Evolutionary conservation across 2,797 vertebrate species (phyloP).

Genomic region (Muscicapa striata): DNA sequence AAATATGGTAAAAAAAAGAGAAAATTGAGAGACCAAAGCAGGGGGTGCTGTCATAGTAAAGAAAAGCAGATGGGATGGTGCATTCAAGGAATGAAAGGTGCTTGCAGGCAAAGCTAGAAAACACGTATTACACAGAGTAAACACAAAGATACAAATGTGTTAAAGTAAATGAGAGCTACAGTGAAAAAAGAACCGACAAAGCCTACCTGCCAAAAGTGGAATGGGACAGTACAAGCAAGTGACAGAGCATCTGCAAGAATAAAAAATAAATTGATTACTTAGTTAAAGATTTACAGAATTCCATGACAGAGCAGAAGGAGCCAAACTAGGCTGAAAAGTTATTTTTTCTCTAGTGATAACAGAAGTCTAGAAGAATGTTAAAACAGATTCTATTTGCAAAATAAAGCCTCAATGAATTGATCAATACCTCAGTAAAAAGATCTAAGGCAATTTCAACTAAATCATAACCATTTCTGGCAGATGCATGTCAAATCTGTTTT

Average conservation of each 20-base stretch:
- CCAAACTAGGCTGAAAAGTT: not conserved
- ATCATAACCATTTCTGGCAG: not conserved
- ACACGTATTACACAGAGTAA: not conserved
- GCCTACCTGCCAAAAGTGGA: not conserved
- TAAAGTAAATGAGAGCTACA: not conserved
- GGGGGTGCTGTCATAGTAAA: not conserved
- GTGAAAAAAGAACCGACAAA: not conserved
- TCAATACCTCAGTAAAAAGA: not conserved
- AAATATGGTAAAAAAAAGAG: not conserved
- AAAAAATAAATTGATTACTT: not conserved
- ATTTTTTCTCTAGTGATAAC: not conserved
- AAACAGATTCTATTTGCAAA: not conserved
- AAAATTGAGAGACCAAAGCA: not conserved
- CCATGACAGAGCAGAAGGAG: not conserved
- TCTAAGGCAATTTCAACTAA: not conserved
- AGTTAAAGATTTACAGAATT: not conserved
- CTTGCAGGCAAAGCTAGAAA: not conserved
- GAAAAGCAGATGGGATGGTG: not conserved
- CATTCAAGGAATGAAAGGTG: not conserved
- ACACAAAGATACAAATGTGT: not conserved
- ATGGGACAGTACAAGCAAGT: not conserved
- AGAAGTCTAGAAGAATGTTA: not conserved
- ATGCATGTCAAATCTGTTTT: not conserved
- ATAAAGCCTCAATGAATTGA: not conserved
- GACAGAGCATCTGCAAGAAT: not conserved